Percentiles rank a stretch among this genome's conserved stretches.
These are phyloP conservation scores for Heliconius hermathena DNA, from an alignment of 1,140 invertebrate species.

Conservation along the genomic window DNA sequence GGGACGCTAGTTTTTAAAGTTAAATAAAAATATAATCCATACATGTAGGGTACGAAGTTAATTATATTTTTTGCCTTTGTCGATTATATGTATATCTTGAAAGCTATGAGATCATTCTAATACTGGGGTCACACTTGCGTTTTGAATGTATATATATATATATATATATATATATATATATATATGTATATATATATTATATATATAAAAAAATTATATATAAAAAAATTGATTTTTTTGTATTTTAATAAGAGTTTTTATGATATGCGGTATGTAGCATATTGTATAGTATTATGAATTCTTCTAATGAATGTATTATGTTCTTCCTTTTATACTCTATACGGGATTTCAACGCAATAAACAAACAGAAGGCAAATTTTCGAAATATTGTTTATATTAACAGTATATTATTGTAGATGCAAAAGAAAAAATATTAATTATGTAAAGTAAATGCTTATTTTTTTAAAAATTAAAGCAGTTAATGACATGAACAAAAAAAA, in stretches of 20 bases:
- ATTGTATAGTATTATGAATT: no score
- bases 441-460: no score
- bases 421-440: neutral
- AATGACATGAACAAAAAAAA: neutral
- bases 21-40: neutral
- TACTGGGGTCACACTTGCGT: conserved; percentile 8
- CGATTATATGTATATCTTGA: neutral
- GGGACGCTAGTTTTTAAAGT: no score
- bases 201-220: no score
- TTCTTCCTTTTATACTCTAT: neutral
- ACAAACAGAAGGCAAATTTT: neutral
- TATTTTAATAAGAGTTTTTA: no score
- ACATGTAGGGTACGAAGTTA: neutral
- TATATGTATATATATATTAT: no score
- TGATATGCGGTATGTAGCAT: no score
- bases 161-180: no score
- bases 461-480: neutral
- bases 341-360: neutral
- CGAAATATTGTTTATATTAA: neutral
- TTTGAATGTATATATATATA: neutral
- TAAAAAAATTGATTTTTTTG: no score
- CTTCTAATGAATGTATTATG: neutral
- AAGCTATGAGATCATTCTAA: conserved; percentile 30
- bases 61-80: conserved; percentile 11
- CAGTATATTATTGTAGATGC: neutral